Evolutionary conservation across 2,113 vertebrate genomes (phyloP).

Genomic region (Piprites chloris): DNA sequence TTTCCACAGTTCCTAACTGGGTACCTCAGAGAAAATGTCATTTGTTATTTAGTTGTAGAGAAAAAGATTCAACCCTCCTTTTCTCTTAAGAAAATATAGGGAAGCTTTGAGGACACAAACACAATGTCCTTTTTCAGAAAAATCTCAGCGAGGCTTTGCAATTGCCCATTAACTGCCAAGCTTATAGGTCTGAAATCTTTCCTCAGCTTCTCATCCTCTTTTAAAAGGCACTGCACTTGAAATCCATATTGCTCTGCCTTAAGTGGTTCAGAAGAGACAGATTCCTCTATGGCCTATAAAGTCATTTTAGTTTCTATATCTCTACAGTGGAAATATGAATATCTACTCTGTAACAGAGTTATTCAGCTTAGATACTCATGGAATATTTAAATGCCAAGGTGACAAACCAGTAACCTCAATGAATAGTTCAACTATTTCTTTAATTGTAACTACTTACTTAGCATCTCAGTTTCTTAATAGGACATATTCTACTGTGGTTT

Average conservation of each 20-base stretch:
- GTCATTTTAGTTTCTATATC: neutral
- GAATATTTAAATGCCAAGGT: neutral
- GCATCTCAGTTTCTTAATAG: neutral
- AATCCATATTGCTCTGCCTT: fast-evolving
- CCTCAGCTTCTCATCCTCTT: neutral
- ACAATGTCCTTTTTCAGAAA: neutral
- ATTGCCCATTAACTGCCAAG: neutral
- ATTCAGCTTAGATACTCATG: neutral
- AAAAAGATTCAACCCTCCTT: neutral
- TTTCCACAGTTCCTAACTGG: neutral
- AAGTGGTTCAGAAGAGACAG: neutral
- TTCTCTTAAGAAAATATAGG: neutral
- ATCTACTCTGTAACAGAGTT: neutral
- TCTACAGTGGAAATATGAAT: neutral
- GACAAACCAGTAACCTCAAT: neutral
- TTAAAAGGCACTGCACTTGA: neutral
- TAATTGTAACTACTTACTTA: neutral
- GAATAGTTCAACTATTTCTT: neutral
- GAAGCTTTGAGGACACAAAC: neutral
- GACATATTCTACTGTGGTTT: neutral
- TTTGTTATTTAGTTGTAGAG: neutral
- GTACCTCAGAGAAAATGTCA: neutral
- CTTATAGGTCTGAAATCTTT: neutral
- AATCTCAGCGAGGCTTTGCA: neutral
- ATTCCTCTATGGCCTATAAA: neutral